Conservation (phyloP, 2,113 vertebrate species). For the Festucalex cinctus region DNA sequence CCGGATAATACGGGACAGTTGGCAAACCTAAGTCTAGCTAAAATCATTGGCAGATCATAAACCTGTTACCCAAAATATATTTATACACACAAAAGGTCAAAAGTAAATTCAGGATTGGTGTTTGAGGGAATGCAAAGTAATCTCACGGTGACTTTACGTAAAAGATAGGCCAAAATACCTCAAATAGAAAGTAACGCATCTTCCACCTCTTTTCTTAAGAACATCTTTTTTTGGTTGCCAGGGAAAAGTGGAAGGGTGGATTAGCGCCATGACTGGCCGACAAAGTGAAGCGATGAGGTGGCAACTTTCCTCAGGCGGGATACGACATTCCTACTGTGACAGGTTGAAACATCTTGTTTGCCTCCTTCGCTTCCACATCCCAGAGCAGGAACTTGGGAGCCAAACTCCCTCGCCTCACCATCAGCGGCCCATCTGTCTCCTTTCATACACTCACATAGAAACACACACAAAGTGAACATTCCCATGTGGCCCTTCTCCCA, state of each 20-base stretch:
- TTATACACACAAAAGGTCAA: too few relatives aligned
- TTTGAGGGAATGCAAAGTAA: too few relatives aligned
- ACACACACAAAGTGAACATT: background rate
- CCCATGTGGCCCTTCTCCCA: conserved; percentile 4
- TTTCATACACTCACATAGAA: background rate
- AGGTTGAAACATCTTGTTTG: conserved; percentile 1
- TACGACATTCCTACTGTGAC: background rate
- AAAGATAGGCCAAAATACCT: too few relatives aligned
- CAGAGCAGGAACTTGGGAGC: conserved; percentile 16
- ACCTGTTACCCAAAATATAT: too few relatives aligned
- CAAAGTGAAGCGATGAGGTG: conserved; percentile 6
- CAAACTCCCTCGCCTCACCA: conserved; percentile 19
- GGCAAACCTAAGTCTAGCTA: too few relatives aligned
- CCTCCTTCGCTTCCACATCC: conserved; percentile 17
- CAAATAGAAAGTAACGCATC: too few relatives aligned
- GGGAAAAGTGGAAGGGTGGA: background rate
- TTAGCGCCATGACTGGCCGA: conserved; percentile 1
- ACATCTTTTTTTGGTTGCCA: too few relatives aligned
- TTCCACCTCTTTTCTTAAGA: too few relatives aligned
- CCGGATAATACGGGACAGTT: too few relatives aligned
- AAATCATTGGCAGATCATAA: too few relatives aligned
- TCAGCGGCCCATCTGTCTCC: conserved; percentile 34
- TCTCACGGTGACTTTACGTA: too few relatives aligned
- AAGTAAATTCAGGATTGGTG: too few relatives aligned
- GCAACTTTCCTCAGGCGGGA: background rate